A percentile compares a stretch with the other conserved stretches of the same genome.
phyloP scores from a whole-genome alignment of 2,888 invertebrate species.

The Eupelmus urozonus region DNA sequence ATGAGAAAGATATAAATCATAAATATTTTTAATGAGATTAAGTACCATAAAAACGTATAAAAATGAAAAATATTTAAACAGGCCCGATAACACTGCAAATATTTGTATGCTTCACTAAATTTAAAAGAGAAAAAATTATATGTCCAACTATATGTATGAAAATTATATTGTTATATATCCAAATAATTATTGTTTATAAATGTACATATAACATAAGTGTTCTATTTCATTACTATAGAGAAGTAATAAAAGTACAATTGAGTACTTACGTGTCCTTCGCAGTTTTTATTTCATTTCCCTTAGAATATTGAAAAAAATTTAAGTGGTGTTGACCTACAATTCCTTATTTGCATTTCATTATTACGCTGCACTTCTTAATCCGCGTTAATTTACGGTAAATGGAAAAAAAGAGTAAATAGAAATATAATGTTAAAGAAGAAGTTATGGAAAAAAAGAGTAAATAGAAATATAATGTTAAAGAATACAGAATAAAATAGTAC shows the following conservation, averaged over 20 bases:
- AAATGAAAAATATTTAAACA: conserved; percentile 26
- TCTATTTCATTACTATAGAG: conserved; percentile 42
- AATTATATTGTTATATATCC: conserved; percentile 51
- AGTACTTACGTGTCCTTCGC: background rate
- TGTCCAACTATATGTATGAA: conserved; percentile 46
- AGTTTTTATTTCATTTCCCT: no score
- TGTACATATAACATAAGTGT: conserved; percentile 54
- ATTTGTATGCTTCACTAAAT: conserved; percentile 31
- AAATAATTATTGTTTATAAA: conserved; percentile 55
- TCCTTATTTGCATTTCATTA: no score
- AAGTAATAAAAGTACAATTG: conserved; percentile 34
- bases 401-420: no score
- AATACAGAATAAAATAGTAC: no score
- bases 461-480: no score
- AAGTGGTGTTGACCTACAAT: no score
- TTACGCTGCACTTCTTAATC: no score
- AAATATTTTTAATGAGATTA: background rate
- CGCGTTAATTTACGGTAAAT: no score
- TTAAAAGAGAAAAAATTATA: conserved; percentile 30
- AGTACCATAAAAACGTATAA: background rate
- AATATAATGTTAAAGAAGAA: no score
- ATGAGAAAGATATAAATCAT: no score
- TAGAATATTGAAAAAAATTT: no score
- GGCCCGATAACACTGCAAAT: conserved; percentile 8
- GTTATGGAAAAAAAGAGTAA: no score